Conservation (phyloP, 1,140 invertebrate genomes). For the Euborellia annulipes region DNA sequence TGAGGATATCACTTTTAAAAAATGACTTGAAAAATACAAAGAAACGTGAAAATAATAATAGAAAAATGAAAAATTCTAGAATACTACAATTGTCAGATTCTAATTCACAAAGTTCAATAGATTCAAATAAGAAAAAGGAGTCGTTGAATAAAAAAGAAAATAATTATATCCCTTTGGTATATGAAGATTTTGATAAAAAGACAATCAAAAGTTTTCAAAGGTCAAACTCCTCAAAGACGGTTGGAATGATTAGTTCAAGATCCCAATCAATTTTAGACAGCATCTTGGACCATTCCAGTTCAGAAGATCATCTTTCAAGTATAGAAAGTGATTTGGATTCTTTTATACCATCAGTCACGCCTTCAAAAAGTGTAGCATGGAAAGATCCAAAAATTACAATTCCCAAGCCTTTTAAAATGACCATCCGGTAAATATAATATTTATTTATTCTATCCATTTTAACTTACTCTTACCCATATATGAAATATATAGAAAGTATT, state of each 20-base stretch:
- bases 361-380: slow-evolving; percentile 27
- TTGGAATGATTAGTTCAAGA: background rate
- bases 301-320: slow-evolving; percentile 15
- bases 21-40: slow-evolving; percentile 3
- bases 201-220: background rate
- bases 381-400: slow-evolving; percentile 26
- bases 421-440: slow-evolving; percentile 34
- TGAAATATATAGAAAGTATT: no score
- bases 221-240: background rate
- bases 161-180: background rate
- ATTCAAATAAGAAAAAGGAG: background rate
- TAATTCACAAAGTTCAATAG: background rate
- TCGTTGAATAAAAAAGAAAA: background rate
- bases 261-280: slow-evolving; percentile 13
- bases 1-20: slow-evolving; percentile 4
- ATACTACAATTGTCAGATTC: background rate
- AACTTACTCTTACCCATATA: slow-evolving; percentile 6
- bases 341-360: slow-evolving; percentile 26
- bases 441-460: slow-evolving; percentile 1
- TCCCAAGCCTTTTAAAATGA: slow-evolving; percentile 49
- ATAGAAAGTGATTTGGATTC: slow-evolving; percentile 12
- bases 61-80: no score
- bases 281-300: slow-evolving; percentile 21
- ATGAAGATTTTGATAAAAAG: background rate
- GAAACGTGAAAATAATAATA: slow-evolving; percentile 1